These are phyloP conservation scores for Penaeus vannamei DNA, from an alignment of 1,140 invertebrate genomes.

Conservation along the genomic window DNA sequence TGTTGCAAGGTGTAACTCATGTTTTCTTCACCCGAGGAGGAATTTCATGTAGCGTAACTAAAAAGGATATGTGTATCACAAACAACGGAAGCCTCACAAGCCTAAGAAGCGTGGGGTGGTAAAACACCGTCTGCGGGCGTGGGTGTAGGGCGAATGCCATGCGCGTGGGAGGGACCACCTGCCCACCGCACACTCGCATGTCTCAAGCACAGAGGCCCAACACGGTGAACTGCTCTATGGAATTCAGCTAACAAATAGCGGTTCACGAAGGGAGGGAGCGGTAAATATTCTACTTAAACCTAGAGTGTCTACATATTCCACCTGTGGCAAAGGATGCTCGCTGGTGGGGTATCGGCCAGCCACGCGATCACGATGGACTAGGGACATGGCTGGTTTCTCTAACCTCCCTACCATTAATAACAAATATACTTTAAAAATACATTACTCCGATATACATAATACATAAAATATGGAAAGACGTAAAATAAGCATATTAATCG, in stretches of 20 bases:
- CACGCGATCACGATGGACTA: conserved; percentile 47
- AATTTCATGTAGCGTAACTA: conserved; percentile 12
- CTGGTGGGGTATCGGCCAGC: conserved; percentile 20
- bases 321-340: background rate
- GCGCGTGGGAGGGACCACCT: no score
- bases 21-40: no score
- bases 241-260: no score
- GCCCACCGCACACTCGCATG: no score
- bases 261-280: no score
- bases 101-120: conserved; percentile 28
- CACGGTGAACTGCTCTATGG: no score
- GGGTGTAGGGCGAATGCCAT: no score
- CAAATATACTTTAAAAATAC: conserved; percentile 49
- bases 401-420: conserved; percentile 39
- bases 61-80: conserved; percentile 18
- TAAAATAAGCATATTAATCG: conserved; percentile 42
- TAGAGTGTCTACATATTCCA: no score
- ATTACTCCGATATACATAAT: conserved; percentile 47
- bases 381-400: conserved; percentile 37
- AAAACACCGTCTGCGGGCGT: no score
- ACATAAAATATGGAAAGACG: conserved; percentile 50
- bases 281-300: no score
- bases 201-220: no score
- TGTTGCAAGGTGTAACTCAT: no score
- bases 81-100: conserved; percentile 27